Evolutionary conservation across 1,140 invertebrate species (phyloP), one percentile per base, ranked within the genome.

Genomic region (Zaprionus ornatus): DNA sequence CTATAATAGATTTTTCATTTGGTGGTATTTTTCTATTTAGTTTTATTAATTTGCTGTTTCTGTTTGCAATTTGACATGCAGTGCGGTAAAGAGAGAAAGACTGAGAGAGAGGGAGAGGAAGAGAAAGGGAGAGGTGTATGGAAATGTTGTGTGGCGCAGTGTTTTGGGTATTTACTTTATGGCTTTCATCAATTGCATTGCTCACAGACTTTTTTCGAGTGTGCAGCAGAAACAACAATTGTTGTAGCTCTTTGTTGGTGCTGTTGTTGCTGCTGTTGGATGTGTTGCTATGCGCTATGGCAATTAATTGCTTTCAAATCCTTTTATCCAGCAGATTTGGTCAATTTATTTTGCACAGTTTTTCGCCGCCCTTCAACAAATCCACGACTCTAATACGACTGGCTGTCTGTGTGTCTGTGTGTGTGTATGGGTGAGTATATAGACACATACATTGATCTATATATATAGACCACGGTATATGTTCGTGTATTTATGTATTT

Each of bases 241-340:
- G 35, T 55, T 62, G 59, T 74, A 56, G 50, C 15, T 57, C 48
- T 23, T 27, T 57, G 10, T 50, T 64, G 63, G 42, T 52, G 48
- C 59, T 75, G 54, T 54, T 77, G 52, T 3, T 37, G 55, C 21
- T 60, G 42, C 17, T 69, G 48, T 1, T 32, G 45, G 59, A 64
- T 76, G 74, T 76, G 68, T 61, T 76, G 61, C 80, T 83, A 87
- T 87, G 74, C 74, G 62, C 84, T 50, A 19, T 64, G 77, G 80
- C 84, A 87, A 87, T 87, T 87, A 87, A 87, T 87, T 87, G 84
- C 84, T 88, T 87, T 87, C 84, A 87, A 88, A 87, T 87, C 84
- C 85, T 88, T 87, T 87, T 88, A 87, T 87, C 84, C 84, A 84
- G 82, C 85, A 87, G 84, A 87, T 87, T 87, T 87, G 85, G 84